Evolutionary conservation across 2,888 invertebrate species (phyloP), one percentile per base, ranked within the genome.

Genomic region (Drosophila fulvimacula): DNA sequence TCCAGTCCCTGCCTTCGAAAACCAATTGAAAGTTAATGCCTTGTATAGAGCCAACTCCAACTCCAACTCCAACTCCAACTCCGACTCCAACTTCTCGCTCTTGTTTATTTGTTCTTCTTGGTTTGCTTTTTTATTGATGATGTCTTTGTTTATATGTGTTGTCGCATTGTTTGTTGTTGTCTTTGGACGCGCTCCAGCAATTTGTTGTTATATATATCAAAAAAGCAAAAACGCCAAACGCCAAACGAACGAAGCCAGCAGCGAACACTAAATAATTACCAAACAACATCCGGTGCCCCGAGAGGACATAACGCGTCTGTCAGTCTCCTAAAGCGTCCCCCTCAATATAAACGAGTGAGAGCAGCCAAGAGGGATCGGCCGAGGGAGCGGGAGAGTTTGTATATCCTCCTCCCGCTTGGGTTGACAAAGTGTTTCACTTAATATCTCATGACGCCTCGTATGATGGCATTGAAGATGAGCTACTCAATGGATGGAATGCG

Each of bases 341-440:
- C 19, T 15, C n/a, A 7, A 6, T n/a, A n/a, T n/a, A 21, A 24
- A 32, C 19, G 15, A 24, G 42, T 3, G 7, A 44, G 15, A 24
- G 44, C 24, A 10, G 4, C 24, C 1, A 15, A 0, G 3, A 4
- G 3, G 9, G 3, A n/a, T n/a, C n/a, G n/a, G n/a, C n/a, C n/a
- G 27, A n/a, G 44, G 7, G 13, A 6, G 9, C 15, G 24, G 2
- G 10, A 11, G 46, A 11, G 27, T 27, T 11, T 17, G 30, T 27
- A 5, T 19, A 39, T 39, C 41, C 24, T 55, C 39, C 4, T 6
- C 30, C 38, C 53, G 49, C 48, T 41, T 66, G 63, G 70, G 88
- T 82, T 90, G 90, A 90, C 91, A 90, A 91, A 91, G 90, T 90
- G 91, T 82, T 86, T 85, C 81, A 81, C 82, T 82, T 90, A 90